Percentiles rank a stretch among this genome's conserved stretches.
These are phyloP conservation scores for Geococcyx californianus DNA, from an alignment of 2,113 vertebrate species.

Conservation along the genomic window DNA sequence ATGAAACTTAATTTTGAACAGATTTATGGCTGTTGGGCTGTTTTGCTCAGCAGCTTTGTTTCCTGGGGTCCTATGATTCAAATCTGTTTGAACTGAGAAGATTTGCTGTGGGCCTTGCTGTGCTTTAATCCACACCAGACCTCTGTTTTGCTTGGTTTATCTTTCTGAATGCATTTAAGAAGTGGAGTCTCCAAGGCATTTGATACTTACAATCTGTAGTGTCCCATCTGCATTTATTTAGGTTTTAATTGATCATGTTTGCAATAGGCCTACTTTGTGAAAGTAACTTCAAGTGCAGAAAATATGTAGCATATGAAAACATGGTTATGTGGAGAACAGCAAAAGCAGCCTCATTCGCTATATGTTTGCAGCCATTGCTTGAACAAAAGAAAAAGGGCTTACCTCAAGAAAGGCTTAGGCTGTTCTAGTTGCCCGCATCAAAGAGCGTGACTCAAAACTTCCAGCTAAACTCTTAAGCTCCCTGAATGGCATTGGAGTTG, in stretches of 20 bases:
- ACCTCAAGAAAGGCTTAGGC: neutral
- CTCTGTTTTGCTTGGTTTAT: neutral
- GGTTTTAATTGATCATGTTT: rapidly evolving
- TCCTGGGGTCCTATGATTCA: neutral
- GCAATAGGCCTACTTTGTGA: neutral
- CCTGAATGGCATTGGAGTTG: neutral
- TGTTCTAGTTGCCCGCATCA: neutral
- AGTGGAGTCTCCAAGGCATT: neutral
- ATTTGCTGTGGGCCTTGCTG: neutral
- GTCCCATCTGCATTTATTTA: neutral
- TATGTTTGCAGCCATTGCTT: neutral
- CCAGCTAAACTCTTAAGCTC: neutral
- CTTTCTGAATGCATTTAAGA: neutral
- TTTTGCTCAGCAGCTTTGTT: neutral
- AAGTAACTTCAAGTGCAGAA: neutral
- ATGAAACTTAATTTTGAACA: neutral
- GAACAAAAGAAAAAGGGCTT: neutral
- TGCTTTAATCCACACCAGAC: neutral
- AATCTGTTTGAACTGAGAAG: neutral
- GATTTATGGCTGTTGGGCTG: neutral
- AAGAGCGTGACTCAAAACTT: neutral
- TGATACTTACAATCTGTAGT: neutral
- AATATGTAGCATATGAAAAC: neutral
- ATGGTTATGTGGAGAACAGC: neutral
- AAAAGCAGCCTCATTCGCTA: neutral